Evolutionary conservation across 1,140 invertebrate species (phyloP), one percentile per base, ranked within the genome.

Genomic region (Saccostrea glomerata): DNA sequence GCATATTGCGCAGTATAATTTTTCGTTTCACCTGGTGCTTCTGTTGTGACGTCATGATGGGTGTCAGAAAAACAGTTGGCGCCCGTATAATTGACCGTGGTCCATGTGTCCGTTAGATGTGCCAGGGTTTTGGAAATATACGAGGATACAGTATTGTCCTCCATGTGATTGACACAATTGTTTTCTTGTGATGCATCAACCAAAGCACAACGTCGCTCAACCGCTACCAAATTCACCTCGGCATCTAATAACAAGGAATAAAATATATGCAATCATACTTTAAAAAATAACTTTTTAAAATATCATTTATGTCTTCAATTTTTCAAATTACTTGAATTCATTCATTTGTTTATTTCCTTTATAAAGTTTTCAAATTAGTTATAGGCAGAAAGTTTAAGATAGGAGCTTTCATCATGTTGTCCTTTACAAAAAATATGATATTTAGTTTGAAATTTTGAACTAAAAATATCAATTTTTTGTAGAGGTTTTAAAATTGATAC

Each of bases 31-130:
- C 12, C 25, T 2, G 13, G 23, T 15, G 70, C 25, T 13, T 36
- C 25, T 77, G 70, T 77, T 9, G 70, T 77, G 70, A 77, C 70
- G 70, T 77, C 70, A 77, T 77, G 15, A 77, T 77, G 70, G 6
- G 70, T 25, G 30, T 77, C 25, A 77, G 30, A 77, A 25, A 30
- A 77, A 36, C 70, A 77, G 23, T 77, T 77, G 70, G 25, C 70
- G 70, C 70, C 70, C 15, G 70, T 77, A 30, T 77, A 77, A 77
- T 77, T 77, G 6, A 77, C 70, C 11, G 25, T 77, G 7, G 13
- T 30, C 70, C 70, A 77, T 11, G 70, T 77, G 70, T 77, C 15
- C 30, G 25, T 77, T 25, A 77, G 70, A 30, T 77, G 70, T 12
- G 23, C 15, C 25, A 77, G 23, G 25, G 70, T 77, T 36, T 77